These are phyloP conservation scores for Falco punctatus DNA, from an alignment of 2,113 vertebrate genomes.

Conservation along the genomic window DNA sequence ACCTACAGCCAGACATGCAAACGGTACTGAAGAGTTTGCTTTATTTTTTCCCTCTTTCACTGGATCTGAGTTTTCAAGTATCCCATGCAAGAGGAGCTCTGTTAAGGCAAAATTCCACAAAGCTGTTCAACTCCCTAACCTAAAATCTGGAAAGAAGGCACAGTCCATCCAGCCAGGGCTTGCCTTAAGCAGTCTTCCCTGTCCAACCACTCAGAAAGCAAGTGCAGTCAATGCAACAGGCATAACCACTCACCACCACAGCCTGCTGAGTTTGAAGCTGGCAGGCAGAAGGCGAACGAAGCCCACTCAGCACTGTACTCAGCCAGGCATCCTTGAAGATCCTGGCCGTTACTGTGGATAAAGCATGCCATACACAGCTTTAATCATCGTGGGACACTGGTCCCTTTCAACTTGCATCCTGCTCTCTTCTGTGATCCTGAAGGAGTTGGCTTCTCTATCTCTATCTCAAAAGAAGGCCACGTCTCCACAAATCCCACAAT, in stretches of 20 bases:
- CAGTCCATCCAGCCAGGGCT: neutral
- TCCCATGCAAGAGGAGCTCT: neutral
- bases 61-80: neutral
- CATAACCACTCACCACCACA: neutral
- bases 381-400: fast-evolving
- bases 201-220: fast-evolving
- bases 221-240: neutral
- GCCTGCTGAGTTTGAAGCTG: neutral
- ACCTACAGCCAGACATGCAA: neutral
- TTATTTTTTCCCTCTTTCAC: neutral
- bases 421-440: neutral
- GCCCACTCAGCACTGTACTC: neutral
- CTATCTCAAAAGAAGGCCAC: neutral
- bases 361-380: fast-evolving
- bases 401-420: neutral
- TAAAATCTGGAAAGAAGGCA: neutral
- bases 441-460: neutral
- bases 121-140: neutral
- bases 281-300: conserved; percentile 5
- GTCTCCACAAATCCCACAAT: neutral
- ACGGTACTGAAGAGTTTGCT: neutral
- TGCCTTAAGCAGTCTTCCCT: neutral
- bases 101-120: neutral
- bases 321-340: neutral
- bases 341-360: fast-evolving